Evolutionary conservation across 1,140 invertebrate genomes (phyloP).

Genomic region (Branchinecta lynchi): DNA sequence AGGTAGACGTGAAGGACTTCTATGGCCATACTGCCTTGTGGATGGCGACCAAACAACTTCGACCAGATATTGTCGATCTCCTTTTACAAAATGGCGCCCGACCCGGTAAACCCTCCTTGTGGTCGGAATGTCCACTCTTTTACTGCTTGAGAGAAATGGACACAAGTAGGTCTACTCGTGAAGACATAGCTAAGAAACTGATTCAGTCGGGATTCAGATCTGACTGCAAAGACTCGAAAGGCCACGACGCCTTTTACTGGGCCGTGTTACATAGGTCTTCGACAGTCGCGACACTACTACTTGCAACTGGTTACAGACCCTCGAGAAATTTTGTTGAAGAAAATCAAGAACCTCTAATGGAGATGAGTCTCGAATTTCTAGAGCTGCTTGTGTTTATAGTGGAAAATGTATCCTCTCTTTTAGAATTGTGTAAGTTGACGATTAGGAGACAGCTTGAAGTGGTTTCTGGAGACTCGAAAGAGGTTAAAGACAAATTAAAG

Average conservation of each 20-base stretch:
- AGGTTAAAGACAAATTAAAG: too few relatives aligned
- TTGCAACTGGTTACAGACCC: background rate
- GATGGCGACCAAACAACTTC: background rate
- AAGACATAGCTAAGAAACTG: background rate
- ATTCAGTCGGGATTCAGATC: background rate
- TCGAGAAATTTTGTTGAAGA: background rate
- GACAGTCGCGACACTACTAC: background rate
- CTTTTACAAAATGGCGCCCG: background rate
- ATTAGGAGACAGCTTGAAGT: too few relatives aligned
- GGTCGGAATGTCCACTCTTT: background rate
- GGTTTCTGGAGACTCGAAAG: too few relatives aligned
- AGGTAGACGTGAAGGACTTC: slow-evolving; percentile 15
- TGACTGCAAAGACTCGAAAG: background rate
- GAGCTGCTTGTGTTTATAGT: background rate
- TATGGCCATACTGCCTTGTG: slow-evolving; percentile 19
- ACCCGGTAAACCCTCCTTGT: background rate
- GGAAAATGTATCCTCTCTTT: background rate
- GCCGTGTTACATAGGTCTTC: background rate
- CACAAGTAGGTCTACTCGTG: background rate
- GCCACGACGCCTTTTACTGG: background rate
- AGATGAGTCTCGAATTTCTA: background rate
- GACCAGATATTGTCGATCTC: background rate
- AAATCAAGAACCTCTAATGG: background rate
- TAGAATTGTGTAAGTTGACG: background rate
- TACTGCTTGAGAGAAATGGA: background rate